These are phyloP conservation scores for Spodoptera litura DNA, from an alignment of 1,140 invertebrate genomes.

Conservation along the genomic window DNA sequence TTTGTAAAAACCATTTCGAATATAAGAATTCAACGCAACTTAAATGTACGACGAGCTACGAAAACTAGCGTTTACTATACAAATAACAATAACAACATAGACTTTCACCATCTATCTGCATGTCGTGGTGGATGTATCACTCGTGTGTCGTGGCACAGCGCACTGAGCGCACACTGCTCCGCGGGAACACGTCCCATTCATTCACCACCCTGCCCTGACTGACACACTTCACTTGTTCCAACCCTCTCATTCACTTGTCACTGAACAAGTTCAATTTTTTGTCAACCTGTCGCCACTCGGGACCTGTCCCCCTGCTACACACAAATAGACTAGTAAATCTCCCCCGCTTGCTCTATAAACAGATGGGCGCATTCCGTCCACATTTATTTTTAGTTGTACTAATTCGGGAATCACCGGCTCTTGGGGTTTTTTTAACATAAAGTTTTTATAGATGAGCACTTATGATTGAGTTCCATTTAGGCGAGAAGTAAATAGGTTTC, in stretches of 20 bases:
- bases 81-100: background rate
- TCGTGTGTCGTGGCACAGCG: background rate
- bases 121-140: background rate
- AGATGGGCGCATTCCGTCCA: conserved; percentile 74
- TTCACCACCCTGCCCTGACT: background rate
- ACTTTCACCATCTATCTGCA: conserved; percentile 1
- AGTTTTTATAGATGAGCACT: conserved; percentile 31
- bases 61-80: background rate
- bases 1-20: background rate
- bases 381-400: conserved; percentile 68
- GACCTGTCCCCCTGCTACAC: conserved; percentile 48
- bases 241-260: conserved; percentile 47
- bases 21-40: background rate
- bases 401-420: conserved; percentile 70
- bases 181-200: background rate
- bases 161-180: background rate
- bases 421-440: conserved; percentile 45
- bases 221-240: conserved; percentile 30
- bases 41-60: background rate
- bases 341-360: conserved; percentile 74
- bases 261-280: conserved; percentile 53
- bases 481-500: conserved; percentile 1
- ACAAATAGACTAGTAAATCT: conserved; percentile 59
- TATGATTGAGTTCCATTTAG: conserved; percentile 35
- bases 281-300: conserved; percentile 67